Conservation (phyloP, 2,113 vertebrate species). For the Callipepla squamata region DNA sequence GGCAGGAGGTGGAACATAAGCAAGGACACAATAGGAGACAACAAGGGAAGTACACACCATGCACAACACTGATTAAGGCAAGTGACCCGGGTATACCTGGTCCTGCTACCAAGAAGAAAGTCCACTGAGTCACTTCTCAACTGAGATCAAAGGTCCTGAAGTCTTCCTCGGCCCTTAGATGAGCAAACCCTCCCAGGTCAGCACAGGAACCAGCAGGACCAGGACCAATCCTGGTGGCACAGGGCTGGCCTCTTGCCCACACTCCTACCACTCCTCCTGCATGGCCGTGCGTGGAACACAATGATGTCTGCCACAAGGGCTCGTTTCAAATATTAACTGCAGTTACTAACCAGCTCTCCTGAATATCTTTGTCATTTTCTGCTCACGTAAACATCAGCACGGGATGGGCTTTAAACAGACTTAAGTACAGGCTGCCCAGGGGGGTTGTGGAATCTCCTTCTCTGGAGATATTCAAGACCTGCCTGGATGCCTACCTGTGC, state of each 20-base stretch:
- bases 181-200: not conserved
- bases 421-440: not conserved
- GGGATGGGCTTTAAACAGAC: slow-evolving; percentile 2
- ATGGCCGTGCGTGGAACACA: rapidly evolving
- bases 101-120: not conserved
- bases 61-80: too few species aligned
- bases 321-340: not conserved
- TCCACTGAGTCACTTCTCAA: not conserved
- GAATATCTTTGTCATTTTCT: not conserved
- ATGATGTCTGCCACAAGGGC: not conserved
- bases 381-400: not conserved
- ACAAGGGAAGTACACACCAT: not conserved
- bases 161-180: not conserved
- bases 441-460: too few species aligned
- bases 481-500: too few species aligned
- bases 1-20: not conserved
- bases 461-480: too few species aligned
- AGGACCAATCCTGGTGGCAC: too few species aligned
- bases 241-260: not conserved
- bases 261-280: not conserved
- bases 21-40: not conserved
- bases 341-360: not conserved
- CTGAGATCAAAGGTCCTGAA: not conserved
- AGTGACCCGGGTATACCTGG: not conserved
- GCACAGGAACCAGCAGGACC: not conserved